Conservation (phyloP, 2,113 vertebrate species). For the Caranx melampygus region DNA sequence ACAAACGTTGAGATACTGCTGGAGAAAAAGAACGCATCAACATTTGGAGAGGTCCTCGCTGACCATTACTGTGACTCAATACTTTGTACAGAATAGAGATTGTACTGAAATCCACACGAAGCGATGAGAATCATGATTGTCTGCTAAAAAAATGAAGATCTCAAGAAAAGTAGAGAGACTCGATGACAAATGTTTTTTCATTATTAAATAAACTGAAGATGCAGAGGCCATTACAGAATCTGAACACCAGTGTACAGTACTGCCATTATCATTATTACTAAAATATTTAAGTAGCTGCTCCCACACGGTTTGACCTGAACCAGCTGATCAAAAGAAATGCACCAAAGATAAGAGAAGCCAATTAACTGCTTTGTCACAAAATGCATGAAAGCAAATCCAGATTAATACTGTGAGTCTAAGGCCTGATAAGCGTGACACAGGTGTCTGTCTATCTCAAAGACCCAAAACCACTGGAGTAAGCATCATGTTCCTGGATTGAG, state of each 20-base stretch:
- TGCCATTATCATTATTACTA: neutral
- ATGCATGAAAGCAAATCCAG: conserved; percentile 45
- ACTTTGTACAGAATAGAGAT: neutral
- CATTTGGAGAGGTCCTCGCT: neutral
- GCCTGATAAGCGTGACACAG: conserved; percentile 44
- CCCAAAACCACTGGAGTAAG: neutral
- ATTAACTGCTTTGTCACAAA: conserved; percentile 46
- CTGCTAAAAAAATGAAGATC: conserved; percentile 51
- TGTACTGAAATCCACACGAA: conserved; percentile 4
- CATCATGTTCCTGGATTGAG: neutral
- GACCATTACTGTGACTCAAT: neutral
- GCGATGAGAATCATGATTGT: conserved; percentile 32
- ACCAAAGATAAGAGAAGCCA: conserved; percentile 54
- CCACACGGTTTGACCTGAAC: neutral
- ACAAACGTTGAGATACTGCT: conserved; percentile 2
- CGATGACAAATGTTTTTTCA: conserved; percentile 2
- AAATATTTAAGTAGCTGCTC: neutral
- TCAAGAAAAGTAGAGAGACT: conserved; percentile 37
- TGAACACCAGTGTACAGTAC: neutral
- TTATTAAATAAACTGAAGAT: conserved; percentile 33
- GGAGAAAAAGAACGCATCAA: neutral
- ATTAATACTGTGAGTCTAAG: conserved; percentile 27
- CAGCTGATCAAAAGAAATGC: conserved; percentile 29
- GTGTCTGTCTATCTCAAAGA: conserved; percentile 4
- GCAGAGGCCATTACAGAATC: conserved; percentile 1